A percentile compares a stretch with the other conserved stretches of the same genome.
These are phyloP conservation scores for Meriones unguiculatus DNA, from an alignment of 2,113 vertebrate genomes.

Conservation along the genomic window DNA sequence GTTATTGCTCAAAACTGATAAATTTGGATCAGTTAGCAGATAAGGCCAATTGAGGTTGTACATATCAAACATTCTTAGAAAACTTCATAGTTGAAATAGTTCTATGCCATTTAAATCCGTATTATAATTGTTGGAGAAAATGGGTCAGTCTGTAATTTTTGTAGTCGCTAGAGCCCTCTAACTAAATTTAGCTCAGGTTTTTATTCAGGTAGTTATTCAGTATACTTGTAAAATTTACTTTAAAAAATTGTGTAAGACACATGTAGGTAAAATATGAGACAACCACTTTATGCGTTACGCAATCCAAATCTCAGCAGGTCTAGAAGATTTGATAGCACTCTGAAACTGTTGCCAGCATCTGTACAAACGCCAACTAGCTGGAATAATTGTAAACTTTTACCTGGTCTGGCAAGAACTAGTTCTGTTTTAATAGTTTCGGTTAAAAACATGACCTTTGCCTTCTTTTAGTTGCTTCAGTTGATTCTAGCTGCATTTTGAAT, in stretches of 20 bases:
- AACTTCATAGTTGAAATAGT: conserved; percentile 43
- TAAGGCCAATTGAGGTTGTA: conserved; percentile 42
- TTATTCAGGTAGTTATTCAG: conserved; percentile 42
- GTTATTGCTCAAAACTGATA: conserved; percentile 15
- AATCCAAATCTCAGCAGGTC: conserved; percentile 4
- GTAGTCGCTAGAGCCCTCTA: conserved; percentile 13
- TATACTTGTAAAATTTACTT: conserved; percentile 54
- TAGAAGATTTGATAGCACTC: background rate
- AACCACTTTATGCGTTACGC: background rate
- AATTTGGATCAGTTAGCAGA: conserved; percentile 36
- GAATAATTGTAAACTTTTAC: background rate
- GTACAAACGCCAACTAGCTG: background rate
- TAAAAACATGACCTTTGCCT: conserved; percentile 7
- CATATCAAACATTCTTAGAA: conserved; percentile 50
- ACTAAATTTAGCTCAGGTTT: conserved; percentile 61
- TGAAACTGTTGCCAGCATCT: background rate
- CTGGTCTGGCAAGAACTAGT: background rate
- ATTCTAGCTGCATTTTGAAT: conserved; percentile 56
- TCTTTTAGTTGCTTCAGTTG: background rate
- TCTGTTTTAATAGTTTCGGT: conserved; percentile 31
- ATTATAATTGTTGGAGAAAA: conserved; percentile 51
- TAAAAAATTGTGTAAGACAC: background rate
- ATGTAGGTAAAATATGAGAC: conserved; percentile 38
- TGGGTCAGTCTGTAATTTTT: conserved; percentile 67
- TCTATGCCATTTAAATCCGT: conserved; percentile 30